Conservation (phyloP, 35 echinoderm and acorn worm genomes). For the Anneissia japonica region DNA sequence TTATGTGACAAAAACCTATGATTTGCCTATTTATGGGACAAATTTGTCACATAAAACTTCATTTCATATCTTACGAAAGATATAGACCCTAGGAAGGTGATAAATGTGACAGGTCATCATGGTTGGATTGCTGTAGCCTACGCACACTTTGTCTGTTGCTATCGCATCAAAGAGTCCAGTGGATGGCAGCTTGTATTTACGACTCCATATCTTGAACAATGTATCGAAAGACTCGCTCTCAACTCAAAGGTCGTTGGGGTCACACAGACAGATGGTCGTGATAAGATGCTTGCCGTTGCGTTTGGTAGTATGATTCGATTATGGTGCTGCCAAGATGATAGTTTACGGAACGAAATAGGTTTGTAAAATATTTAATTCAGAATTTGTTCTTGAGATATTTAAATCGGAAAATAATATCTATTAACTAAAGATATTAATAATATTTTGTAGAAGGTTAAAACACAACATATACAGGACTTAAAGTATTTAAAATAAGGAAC, state of each 20-base stretch:
- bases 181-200: conserved; percentile 82
- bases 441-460: too few relatives aligned
- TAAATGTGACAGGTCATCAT: conserved; percentile 75
- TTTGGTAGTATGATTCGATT: conserved; percentile 78
- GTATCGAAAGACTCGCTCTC: conserved; percentile 79
- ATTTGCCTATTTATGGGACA: too few relatives aligned
- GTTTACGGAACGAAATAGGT: conserved; percentile 74
- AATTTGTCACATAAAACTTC: too few relatives aligned
- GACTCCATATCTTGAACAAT: conserved; percentile 69
- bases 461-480: too few relatives aligned
- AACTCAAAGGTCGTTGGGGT: conserved; percentile 69
- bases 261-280: conserved; percentile 51
- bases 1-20: too few relatives aligned
- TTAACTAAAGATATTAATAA: too few relatives aligned
- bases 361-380: too few relatives aligned
- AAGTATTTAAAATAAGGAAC: too few relatives aligned
- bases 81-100: conserved; percentile 68
- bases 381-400: too few relatives aligned
- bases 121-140: conserved; percentile 93
- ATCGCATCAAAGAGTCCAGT: conserved; percentile 93
- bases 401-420: too few relatives aligned
- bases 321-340: conserved; percentile 84
- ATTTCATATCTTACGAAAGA: background rate
- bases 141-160: conserved; percentile 84
- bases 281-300: conserved; percentile 95